These are phyloP conservation scores for Petrocephalus zakoni DNA, from an alignment of 2,113 vertebrate species.

Conservation along the genomic window DNA sequence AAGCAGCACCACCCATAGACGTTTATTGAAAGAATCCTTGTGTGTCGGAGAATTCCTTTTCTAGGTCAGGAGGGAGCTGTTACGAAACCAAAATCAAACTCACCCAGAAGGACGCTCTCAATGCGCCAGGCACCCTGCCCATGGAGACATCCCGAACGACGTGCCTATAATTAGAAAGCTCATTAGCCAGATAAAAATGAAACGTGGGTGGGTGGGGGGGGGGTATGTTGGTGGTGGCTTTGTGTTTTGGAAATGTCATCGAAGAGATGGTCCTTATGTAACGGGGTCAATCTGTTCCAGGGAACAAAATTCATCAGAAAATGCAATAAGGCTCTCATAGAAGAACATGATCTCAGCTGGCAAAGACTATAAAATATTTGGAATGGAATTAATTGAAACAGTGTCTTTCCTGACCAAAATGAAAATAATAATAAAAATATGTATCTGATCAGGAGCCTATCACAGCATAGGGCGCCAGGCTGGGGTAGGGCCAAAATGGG, in stretches of 20 bases:
- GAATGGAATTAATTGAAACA: neutral
- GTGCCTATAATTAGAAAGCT: conserved; percentile 40
- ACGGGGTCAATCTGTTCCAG: neutral
- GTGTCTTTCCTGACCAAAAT: conserved; percentile 1
- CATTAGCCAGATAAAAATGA: conserved; percentile 29
- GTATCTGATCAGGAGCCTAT: neutral
- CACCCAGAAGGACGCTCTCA: conserved; percentile 36
- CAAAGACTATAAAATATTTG: neutral
- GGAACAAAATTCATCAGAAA: neutral
- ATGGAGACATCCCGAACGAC: conserved; percentile 38
- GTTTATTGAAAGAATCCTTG: conserved; percentile 23
- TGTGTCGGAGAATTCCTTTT: conserved; percentile 17
- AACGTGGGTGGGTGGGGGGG: neutral
- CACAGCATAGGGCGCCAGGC: neutral
- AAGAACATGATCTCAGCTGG: neutral
- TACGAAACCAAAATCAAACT: conserved; percentile 34
- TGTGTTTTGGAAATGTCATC: neutral
- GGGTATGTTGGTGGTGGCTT: conserved; percentile 13
- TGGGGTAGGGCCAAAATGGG: neutral
- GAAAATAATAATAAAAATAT: neutral
- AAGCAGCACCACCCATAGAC: neutral
- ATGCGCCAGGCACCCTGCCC: conserved; percentile 31
- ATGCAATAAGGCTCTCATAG: neutral
- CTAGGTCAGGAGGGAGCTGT: conserved; percentile 30
- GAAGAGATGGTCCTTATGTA: neutral